Conservation (phyloP, 1,140 invertebrate genomes). For the Apis florea region DNA sequence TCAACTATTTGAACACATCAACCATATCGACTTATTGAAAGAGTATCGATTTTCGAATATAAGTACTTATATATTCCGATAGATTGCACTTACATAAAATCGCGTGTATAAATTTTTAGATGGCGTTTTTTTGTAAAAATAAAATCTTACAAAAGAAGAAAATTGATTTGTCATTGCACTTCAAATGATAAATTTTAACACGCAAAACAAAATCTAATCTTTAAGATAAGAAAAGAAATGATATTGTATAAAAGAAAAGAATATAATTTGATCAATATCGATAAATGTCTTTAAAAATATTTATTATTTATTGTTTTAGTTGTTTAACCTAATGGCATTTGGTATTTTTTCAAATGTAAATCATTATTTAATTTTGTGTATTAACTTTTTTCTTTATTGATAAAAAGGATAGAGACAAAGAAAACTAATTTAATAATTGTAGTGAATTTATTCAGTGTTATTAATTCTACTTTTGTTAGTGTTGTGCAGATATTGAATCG, state of each 20-base stretch:
- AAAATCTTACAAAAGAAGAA: too few relatives aligned
- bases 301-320: neutral
- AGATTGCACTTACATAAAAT: neutral
- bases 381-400: neutral
- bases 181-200: neutral
- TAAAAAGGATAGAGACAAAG: neutral
- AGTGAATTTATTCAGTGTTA: conserved; percentile 17
- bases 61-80: too few relatives aligned
- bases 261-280: neutral
- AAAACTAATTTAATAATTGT: conserved; percentile 6
- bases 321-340: neutral
- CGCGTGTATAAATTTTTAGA: too few relatives aligned
- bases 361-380: conserved; percentile 2
- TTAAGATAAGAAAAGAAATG: neutral
- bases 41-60: too few relatives aligned
- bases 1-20: accelerated
- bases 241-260: neutral
- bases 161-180: too few relatives aligned
- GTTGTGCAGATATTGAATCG: neutral
- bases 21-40: too few relatives aligned
- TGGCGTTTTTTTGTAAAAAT: too few relatives aligned
- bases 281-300: neutral
- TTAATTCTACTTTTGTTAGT: neutral
- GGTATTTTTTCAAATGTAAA: too few relatives aligned
- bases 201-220: neutral